Conservation (phyloP, 1,140 invertebrate species). For the Polypedilum pembai region DNA sequence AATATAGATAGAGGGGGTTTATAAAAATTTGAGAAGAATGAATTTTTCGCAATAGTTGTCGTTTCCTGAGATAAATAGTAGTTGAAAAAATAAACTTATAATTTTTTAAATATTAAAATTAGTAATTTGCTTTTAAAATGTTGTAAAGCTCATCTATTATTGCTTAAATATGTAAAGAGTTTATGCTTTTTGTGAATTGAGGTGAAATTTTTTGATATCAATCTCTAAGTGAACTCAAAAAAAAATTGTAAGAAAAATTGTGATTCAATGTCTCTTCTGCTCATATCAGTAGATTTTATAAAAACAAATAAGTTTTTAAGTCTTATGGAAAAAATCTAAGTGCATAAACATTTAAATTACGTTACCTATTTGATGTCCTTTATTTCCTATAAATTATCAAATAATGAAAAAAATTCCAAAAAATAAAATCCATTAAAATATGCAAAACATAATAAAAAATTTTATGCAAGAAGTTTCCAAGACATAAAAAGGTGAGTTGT, state of each 20-base stretch:
- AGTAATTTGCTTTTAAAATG: constrained; percentile 14
- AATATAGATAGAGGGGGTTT: no score
- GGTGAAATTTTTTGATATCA: not conserved
- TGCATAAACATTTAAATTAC: not conserved
- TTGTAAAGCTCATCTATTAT: not conserved
- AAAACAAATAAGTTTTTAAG: not conserved
- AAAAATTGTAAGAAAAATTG: not conserved
- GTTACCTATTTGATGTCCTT: not conserved
- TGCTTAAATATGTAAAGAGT: not conserved
- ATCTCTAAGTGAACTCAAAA: not conserved
- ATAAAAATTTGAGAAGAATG: no score
- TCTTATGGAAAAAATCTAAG: not conserved
- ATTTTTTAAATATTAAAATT: constrained; percentile 6
- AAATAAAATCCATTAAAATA: not conserved
- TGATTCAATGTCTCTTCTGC: not conserved
- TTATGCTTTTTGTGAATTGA: not conserved
- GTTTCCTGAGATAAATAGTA: no score
- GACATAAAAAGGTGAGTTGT: constrained; percentile 11
- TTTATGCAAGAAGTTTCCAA: not conserved
- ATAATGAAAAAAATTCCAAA: not conserved
- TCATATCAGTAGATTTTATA: constrained; percentile 19
- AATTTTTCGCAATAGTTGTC: no score
- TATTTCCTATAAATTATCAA: not conserved
- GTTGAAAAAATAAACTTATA: no score
- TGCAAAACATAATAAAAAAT: not conserved